Conservation (phyloP, 2,888 invertebrate genomes). For the Caenorhabditis imperialis region DNA sequence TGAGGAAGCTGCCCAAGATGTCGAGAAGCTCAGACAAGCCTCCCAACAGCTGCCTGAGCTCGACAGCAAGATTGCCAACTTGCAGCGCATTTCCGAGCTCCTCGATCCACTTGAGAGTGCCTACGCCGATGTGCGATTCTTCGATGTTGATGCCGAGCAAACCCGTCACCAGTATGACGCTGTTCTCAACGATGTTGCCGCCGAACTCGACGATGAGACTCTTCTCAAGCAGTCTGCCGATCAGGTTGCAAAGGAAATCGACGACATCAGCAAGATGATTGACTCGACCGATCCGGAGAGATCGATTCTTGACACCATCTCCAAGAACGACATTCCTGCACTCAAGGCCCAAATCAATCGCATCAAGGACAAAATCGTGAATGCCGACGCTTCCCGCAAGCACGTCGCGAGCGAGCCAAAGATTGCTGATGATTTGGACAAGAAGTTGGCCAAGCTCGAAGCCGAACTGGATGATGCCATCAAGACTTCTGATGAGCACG, state of each 20-base stretch:
- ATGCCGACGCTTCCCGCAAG: conserved; percentile 49
- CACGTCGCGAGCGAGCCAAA: conserved; percentile 50
- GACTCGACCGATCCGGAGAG: too few relatives aligned
- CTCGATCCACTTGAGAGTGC: conserved; percentile 59
- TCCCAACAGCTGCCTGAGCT: conserved; percentile 48
- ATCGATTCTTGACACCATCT: too few relatives aligned
- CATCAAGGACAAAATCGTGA: conserved; percentile 38
- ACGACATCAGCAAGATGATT: too few relatives aligned
- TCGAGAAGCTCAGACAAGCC: conserved; percentile 41
- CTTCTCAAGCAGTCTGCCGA: conserved; percentile 59
- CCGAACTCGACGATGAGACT: conserved; percentile 60
- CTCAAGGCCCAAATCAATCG: too few relatives aligned
- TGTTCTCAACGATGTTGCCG: conserved; percentile 53
- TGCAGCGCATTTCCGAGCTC: conserved; percentile 66
- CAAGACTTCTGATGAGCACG: conserved; percentile 51
- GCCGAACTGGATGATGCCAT: conserved; percentile 54
- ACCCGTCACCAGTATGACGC: conserved; percentile 65
- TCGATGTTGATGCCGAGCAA: conserved; percentile 70
- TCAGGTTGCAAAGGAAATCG: conserved; percentile 46
- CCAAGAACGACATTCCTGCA: too few relatives aligned
- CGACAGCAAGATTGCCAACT: conserved; percentile 47
- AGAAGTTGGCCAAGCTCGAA: conserved; percentile 51
- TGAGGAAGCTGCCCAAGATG: conserved; percentile 48
- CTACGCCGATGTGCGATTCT: conserved; percentile 71
- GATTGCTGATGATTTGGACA: conserved; percentile 29